Evolutionary conservation across 2,113 vertebrate genomes (phyloP), one percentile per base, ranked within the genome.

Genomic region (Atractosteus spatula): DNA sequence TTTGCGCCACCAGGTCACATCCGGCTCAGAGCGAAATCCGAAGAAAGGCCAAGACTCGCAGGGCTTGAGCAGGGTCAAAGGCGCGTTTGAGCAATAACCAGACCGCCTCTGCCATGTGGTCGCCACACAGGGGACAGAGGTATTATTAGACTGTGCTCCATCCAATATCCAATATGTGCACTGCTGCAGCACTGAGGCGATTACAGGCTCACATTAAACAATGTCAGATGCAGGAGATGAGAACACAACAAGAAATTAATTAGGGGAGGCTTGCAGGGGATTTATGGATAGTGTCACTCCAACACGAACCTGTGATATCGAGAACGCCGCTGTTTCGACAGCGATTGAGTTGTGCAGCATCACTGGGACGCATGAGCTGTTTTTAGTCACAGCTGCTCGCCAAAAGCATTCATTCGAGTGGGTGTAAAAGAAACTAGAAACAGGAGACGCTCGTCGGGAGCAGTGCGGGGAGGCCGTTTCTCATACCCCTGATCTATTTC

Each of bases 21-120:
- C 62, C 51, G 1, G 62, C 41, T 47, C 64, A 55, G 62, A 68
- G 45, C 2, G 47, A 41, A 17, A 17, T n/a, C 13, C 14, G 42
- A 17, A 62, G n/a, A 0, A 7, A 14, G 11, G 51, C 54, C 62
- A 72, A 12, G 57, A 55, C 71, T 72, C 17, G 41, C 17, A 14
- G 70, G 61, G 66, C 66, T 55, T 68, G 66, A 68, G 66, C 66
- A 8, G 6, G 2, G 47, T 44, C 66, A 47, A 68, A 47, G n/a
- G n/a, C 14, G 47, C 16, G 44, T 68, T 68, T 68, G 66, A 68
- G 66, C 66, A 68, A 68, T 41, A 17, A 43, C 7, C 42, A 43
- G 41, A 14, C 11, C 44, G 47, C 66, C 44, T 47, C 44, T 55
- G 66, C 66, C 66, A 55, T 55, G 66, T 11, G 47, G 44, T 67